Evolutionary conservation across 2,888 invertebrate species (phyloP).

Genomic region (Labia minor): DNA sequence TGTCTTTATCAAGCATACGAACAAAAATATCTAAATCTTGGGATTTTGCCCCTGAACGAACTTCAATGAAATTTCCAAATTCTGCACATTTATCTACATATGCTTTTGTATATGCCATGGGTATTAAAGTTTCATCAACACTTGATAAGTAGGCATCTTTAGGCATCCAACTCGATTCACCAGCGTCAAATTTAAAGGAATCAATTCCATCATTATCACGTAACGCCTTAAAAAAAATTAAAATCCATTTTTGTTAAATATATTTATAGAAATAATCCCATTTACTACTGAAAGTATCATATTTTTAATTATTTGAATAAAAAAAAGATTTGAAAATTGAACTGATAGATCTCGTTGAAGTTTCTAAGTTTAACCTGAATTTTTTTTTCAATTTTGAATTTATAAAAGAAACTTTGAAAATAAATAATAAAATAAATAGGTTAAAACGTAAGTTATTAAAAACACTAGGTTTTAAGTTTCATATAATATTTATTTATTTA

Average conservation of each 20-base stretch:
- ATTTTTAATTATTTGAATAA: background rate
- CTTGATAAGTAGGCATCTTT: conserved; percentile 45
- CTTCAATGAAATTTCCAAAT: conserved; percentile 55
- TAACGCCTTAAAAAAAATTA: conserved; percentile 36
- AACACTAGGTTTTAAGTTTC: too few species aligned
- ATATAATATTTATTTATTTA: too few species aligned
- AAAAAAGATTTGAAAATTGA: background rate
- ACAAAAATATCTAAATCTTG: conserved; percentile 61
- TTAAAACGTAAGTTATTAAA: too few species aligned
- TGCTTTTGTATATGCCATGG: conserved; percentile 44
- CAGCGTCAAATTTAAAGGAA: conserved; percentile 73
- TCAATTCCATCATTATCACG: conserved; percentile 53
- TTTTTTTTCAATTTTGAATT: too few species aligned
- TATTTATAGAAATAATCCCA: background rate
- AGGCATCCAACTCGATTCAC: conserved; percentile 59
- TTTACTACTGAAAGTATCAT: background rate
- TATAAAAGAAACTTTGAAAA: too few species aligned
- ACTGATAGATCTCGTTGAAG: too few species aligned
- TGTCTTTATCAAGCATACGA: conserved; percentile 69
- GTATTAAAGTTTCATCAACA: conserved; percentile 44
- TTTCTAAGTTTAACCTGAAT: too few species aligned
- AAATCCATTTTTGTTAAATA: too few species aligned
- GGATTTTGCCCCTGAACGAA: conserved; percentile 58
- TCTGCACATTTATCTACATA: conserved; percentile 47
- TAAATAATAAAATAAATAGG: too few species aligned